Evolutionary conservation across 2,797 vertebrate species (phyloP).

Genomic region (Hemitrygon akajei): DNA sequence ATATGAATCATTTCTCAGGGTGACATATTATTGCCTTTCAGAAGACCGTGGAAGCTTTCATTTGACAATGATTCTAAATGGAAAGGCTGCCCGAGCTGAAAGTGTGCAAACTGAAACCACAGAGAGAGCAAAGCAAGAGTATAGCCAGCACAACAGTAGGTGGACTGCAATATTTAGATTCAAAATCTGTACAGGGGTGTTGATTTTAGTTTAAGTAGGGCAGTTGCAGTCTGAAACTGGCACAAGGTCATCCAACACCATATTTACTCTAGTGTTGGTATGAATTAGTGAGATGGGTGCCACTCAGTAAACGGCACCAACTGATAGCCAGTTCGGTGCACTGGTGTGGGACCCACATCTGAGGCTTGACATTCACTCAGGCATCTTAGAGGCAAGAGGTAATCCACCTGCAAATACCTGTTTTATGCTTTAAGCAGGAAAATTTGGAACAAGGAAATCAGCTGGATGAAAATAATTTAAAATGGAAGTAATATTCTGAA

Average conservation of each 20-base stretch:
- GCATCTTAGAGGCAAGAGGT: neutral
- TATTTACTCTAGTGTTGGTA: neutral
- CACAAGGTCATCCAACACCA: neutral
- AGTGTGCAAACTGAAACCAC: neutral
- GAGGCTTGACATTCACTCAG: neutral
- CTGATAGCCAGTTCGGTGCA: neutral
- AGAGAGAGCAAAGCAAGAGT: neutral
- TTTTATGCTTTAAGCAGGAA: neutral
- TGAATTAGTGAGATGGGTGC: neutral
- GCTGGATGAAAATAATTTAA: neutral
- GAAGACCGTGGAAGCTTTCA: neutral
- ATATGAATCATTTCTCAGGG: neutral
- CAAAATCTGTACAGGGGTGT: too few species aligned
- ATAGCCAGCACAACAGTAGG: too few species aligned
- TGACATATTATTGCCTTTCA: neutral
- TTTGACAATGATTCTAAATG: neutral
- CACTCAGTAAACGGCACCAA: neutral
- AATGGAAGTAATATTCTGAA: neutral
- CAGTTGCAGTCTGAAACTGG: neutral
- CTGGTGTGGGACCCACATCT: neutral
- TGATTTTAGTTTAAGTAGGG: neutral
- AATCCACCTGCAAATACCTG: neutral
- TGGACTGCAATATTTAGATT: neutral
- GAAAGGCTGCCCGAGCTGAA: neutral
- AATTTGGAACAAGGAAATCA: neutral